These are phyloP conservation scores for Pristionchus entomophagus DNA, from an alignment of 2,888 invertebrate species.

Conservation along the genomic window DNA sequence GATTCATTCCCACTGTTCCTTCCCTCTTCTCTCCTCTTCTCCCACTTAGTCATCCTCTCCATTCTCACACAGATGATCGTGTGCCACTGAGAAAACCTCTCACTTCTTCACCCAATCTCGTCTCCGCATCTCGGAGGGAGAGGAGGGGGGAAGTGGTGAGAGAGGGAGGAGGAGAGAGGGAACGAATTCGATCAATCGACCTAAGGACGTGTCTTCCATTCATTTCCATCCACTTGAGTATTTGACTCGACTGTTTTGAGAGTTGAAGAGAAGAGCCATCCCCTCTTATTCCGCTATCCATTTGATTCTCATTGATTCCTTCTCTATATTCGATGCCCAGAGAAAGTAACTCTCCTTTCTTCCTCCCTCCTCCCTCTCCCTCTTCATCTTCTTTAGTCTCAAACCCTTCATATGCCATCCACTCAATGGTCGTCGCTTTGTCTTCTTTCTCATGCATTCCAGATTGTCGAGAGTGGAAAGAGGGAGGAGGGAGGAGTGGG, in stretches of 20 bases:
- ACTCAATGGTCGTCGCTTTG: background rate
- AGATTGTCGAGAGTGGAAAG: constrained; percentile 22
- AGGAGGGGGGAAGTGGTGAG: background rate
- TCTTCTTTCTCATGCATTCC: constrained; percentile 34
- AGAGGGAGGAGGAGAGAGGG: background rate
- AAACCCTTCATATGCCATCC: constrained; percentile 36
- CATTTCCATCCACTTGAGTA: background rate
- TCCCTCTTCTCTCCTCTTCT: background rate
- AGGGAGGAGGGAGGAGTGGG: background rate
- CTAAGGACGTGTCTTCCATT: constrained; percentile 40
- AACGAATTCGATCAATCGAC: constrained; percentile 25
- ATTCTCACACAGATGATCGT: constrained; percentile 4
- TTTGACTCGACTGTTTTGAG: constrained; percentile 22
- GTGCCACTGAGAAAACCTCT: background rate
- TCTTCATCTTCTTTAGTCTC: background rate
- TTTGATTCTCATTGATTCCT: background rate
- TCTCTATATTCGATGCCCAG: background rate
- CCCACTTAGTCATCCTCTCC: constrained; percentile 26
- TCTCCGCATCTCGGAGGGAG: constrained; percentile 18
- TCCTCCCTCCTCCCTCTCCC: background rate
- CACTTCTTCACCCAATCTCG: constrained; percentile 34
- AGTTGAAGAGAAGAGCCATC: background rate
- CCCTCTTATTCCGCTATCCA: background rate
- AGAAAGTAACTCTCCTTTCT: background rate
- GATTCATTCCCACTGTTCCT: background rate